Evolutionary conservation across 2,888 invertebrate species (phyloP), one percentile per base, ranked within the genome.

Genomic region (Rhamphomyia laevipes): DNA sequence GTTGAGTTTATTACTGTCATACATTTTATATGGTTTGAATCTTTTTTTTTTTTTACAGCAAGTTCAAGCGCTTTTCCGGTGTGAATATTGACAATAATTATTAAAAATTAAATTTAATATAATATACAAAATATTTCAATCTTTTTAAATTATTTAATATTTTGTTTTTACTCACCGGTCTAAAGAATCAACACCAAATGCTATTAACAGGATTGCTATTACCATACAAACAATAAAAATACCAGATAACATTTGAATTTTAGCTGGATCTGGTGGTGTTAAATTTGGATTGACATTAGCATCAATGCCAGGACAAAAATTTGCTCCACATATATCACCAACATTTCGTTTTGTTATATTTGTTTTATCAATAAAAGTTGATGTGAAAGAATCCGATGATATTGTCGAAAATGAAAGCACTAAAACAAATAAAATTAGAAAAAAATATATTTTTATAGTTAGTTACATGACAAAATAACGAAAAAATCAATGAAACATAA

Each of bases 161-260:
- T n/a, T n/a, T n/a, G n/a, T 45, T 17, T 41, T 13, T 40, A 50
- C 60, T 59, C 68, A 88, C 84, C 86, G 81, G 46, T 79, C 77
- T 4, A 89, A 71, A 0, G 87, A 84, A 68, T 93, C 92, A 1
- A 94, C 84, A 17, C 88, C 84, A 31, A 88, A 67, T 1, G 80
- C 76, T 4, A 93, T 81, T 46, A 90, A 75, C 9, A 86, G 57
- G 15, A 83, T 80, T 0, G 92, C 92, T 0, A 74, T 64, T 0
- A 81, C 71, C 77, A 91, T 89, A 61, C 89, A 91, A 0, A 76
- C 78, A 7, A 92, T 71, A 68, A 87, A 93, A 53, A 90, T 85
- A 13, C 86, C 84, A 10, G 85, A 80, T 52, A 92, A 81, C 49
- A 84, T 73, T 61, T 86, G 82, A 50, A 91, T 84, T 72, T 88